Base-by-base conservation (phyloP, 2,113 vertebrate genomes). In the Pitta sordida region DNA sequence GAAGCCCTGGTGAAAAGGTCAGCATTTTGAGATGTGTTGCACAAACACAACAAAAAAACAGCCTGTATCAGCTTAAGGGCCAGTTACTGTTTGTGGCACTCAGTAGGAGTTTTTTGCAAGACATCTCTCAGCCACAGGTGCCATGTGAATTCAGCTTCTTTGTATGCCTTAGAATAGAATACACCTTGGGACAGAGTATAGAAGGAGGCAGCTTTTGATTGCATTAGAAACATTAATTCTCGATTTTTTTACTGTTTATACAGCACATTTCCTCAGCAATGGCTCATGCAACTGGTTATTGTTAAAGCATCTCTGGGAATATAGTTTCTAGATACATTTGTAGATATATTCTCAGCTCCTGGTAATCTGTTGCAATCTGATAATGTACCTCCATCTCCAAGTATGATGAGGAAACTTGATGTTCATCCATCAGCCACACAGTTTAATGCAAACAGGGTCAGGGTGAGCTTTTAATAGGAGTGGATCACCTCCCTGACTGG, bases 211-310 rank as follows among this genome's bases (percentile, higher is more conserved):
- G 29, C 43, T 85, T 88, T 69, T 36, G 63, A 70, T 77, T 77
- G 30, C 43, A 43, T 53, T 85, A 71, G 36, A 65, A 85, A 59
- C 26, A n/a, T 79, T 77, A 85, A 52, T 73, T 73, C 74, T 94
- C 67, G 36, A 73, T 93, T 89, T 93, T 89, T 63, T 89, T 59
- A 18, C 51, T 91, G n/a, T 67, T 83, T 89, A 39, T 36, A 70
- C 46, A 83, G 59, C 78, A 85, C 9, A 8, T 90, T 91, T 93
- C 46, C 46, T 64, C 60, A 67, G 36, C 74, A 75, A 21, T 82
- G 14, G 46, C 32, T 67, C 69, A 78, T 39, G 29, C 39, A 49
- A 34, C 44, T 73, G 55, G 32, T 49, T 80, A 85, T 19, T 86
- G 64, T 30, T 86, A 39, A 86, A 74, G 59, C 0, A 2, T 43